Percentiles rank a stretch among this genome's conserved stretches.
phyloP scores from a whole-genome alignment of 1,140 invertebrate genomes.

The Amphibalanus amphitrite region DNA sequence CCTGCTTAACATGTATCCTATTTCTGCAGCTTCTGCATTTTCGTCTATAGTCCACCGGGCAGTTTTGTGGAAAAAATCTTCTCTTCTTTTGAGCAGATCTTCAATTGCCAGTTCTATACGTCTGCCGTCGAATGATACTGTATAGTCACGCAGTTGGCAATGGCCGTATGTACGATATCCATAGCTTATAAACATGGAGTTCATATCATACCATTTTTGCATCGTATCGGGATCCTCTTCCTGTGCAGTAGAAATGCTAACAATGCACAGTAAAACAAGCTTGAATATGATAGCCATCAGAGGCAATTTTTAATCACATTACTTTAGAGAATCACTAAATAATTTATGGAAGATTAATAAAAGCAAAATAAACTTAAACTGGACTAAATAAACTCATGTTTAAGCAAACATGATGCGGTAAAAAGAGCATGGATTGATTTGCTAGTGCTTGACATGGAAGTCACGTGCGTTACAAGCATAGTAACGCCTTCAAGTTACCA shows the following conservation, averaged over 20 bases:
- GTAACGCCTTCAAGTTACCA: too few species aligned
- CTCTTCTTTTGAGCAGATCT: neutral
- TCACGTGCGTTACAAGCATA: too few species aligned
- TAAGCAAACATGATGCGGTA: too few species aligned
- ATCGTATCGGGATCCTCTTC: neutral
- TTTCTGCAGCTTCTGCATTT: neutral
- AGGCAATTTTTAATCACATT: neutral
- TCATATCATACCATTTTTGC: neutral
- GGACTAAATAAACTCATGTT: too few species aligned
- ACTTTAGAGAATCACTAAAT: too few species aligned
- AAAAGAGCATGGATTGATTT: too few species aligned
- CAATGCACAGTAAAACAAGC: neutral
- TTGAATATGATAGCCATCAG: neutral
- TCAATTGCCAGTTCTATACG: neutral
- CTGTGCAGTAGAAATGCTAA: neutral
- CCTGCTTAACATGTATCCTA: neutral
- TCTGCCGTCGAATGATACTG: neutral
- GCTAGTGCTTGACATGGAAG: too few species aligned
- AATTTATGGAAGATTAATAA: too few species aligned
- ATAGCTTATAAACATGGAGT: neutral
- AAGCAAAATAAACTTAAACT: too few species aligned
- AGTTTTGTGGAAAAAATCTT: neutral
- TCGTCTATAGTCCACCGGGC: neutral
- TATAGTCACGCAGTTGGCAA: neutral
- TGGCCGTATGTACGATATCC: neutral